phyloP scores from a whole-genome alignment of 2,113 vertebrate genomes.

The Gambusia affinis region DNA sequence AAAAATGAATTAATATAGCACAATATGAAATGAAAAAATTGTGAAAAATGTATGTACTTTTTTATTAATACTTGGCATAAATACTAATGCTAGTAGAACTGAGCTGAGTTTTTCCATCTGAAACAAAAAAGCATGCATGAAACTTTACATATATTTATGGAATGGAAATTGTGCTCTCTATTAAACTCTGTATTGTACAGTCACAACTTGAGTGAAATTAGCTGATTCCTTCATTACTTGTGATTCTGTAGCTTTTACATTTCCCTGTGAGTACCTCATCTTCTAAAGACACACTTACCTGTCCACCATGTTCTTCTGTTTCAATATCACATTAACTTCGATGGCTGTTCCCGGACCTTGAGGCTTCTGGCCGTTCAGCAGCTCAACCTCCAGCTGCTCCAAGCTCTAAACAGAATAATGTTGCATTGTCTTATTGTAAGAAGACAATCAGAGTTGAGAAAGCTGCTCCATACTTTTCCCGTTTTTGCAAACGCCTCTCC shows the following conservation, averaged over 20 bases:
- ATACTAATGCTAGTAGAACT: not conserved
- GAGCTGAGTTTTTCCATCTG: not conserved
- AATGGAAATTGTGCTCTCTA: not conserved
- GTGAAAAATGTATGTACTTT: not conserved
- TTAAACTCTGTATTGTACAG: not conserved
- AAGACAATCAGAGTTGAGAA: not conserved
- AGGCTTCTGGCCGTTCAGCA: conserved; percentile 97
- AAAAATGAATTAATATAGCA: not conserved
- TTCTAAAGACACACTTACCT: conserved; percentile 83
- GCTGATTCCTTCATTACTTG: not conserved
- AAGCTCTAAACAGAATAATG: conserved; percentile 82
- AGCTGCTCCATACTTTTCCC: conserved; percentile 82
- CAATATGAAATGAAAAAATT: not conserved
- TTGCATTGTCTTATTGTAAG: accelerated
- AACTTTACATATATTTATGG: too few relatives aligned
- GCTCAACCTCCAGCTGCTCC: conserved; percentile 93
- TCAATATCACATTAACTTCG: conserved; percentile 89
- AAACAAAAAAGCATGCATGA: not conserved
- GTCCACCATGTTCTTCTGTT: conserved; percentile 85
- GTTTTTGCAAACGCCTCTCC: conserved; percentile 92
- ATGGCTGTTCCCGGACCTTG: conserved; percentile 93
- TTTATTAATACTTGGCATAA: not conserved
- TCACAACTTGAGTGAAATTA: not conserved
- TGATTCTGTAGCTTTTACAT: not conserved
- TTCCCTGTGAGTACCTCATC: not conserved